Evolutionary conservation across 1,140 invertebrate species (phyloP), one percentile per base, ranked within the genome.

Genomic region (Grapholita molesta): DNA sequence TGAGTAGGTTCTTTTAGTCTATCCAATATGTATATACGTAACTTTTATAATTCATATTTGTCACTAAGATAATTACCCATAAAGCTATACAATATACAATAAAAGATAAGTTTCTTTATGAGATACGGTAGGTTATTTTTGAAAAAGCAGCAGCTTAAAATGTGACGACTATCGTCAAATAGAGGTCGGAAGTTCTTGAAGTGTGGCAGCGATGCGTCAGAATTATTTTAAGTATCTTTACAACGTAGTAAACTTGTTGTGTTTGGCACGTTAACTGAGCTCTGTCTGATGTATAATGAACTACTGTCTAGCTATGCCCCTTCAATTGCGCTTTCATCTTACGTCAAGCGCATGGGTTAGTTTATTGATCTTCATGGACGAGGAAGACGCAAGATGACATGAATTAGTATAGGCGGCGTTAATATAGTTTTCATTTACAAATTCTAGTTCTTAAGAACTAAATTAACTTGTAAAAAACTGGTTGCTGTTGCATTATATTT

Each of bases 171-270:
- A 5, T 15, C 5, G 24, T 61, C n/a, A 15, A 15, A 61, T 61
- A 61, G 28, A 32, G 53, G 53, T 61, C 55, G 55, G 55, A 61
- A 61, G 25, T 32, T 25, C 24, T 25, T n/a, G 55, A 61, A 61
- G n/a, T 18, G 25, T 12, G 55, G 15, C 24, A 15, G n/a, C 55
- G 28, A 15, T 61, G 55, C 55, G 55, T 61, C 55, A 61, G 24
- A 61, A 28, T 61, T 61, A 61, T 61, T 61, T 61, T 61, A 61
- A 28, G 24, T 61, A 61, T 30, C 25, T 61, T 28, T 25, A 15
- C 53, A 57, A 32, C 55, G 24, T 30, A 28, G 55, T 61, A 61
- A 30, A 61, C 7, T 21, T 48, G 42, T 48, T 48, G 18, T 48
- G 42, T 48, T 48, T 48, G 42, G 42, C 42, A 48, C 42, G 42